phyloP scores from a whole-genome alignment of 2,797 vertebrate genomes.

The Notolabrus celidotus region DNA sequence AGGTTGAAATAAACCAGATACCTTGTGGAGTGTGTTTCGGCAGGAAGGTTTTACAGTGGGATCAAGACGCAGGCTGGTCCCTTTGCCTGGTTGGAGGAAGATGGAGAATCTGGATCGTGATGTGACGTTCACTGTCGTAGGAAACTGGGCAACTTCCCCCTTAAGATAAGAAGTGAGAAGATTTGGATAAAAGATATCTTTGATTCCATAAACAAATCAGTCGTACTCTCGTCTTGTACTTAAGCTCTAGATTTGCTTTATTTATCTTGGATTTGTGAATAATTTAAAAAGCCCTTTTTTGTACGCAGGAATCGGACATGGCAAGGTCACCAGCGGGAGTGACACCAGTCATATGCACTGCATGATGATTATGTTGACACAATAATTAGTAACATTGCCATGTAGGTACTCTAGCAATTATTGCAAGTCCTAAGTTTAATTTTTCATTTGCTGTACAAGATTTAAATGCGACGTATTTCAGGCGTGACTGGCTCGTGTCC shows the following conservation, averaged over 20 bases:
- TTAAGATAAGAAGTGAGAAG: background rate
- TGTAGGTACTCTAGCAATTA: background rate
- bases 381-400: background rate
- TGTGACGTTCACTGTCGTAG: constrained; percentile 31
- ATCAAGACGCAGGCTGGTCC: constrained; percentile 50
- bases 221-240: no score
- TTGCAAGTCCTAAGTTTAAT: accelerated
- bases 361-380: background rate
- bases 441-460: background rate
- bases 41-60: constrained; percentile 8
- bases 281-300: no score
- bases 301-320: background rate
- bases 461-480: background rate
- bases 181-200: background rate
- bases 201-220: background rate
- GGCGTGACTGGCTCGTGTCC: background rate
- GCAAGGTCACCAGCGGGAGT: background rate
- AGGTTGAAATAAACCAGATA: constrained; percentile 1
- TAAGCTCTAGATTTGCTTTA: accelerated
- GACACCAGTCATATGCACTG: background rate
- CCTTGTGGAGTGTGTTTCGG: constrained; percentile 25
- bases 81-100: constrained; percentile 62
- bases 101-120: constrained; percentile 71
- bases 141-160: constrained; percentile 28
- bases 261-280: background rate